A percentile compares a stretch with the other conserved stretches of the same genome.
Evolutionary conservation across 2,888 invertebrate species (phyloP).

Genomic region (Plagodis pulveraria): DNA sequence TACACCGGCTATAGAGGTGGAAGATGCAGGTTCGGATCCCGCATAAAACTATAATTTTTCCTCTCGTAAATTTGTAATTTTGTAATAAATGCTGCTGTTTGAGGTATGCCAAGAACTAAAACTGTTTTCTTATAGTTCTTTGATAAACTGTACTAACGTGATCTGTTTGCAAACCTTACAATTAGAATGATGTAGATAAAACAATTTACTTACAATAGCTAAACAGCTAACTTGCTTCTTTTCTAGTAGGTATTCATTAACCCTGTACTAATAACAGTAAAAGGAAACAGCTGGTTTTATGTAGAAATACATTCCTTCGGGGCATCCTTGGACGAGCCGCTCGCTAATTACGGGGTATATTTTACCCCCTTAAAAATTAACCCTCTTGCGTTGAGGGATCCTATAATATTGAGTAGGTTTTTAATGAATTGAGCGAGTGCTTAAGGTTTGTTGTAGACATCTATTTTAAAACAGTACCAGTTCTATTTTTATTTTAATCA

Average conservation of each 20-base stretch:
- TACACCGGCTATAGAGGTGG: no score
- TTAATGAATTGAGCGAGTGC: background rate
- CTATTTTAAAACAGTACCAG: no score
- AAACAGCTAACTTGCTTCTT: slow-evolving; percentile 24
- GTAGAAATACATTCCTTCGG: slow-evolving; percentile 50
- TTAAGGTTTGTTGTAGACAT: no score
- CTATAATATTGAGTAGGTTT: slow-evolving; percentile 21
- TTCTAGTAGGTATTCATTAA: slow-evolving; percentile 36
- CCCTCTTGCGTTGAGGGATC: slow-evolving; percentile 25
- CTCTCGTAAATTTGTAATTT: no score
- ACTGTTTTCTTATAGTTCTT: no score
- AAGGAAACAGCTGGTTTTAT: slow-evolving; percentile 51
- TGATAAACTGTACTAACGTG: no score
- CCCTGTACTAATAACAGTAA: slow-evolving; percentile 53
- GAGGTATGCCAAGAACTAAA: no score
- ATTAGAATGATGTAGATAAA: slow-evolving; percentile 3
- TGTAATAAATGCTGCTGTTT: no score
- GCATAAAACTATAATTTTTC: no score
- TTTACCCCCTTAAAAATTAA: slow-evolving; percentile 44
- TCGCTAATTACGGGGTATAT: slow-evolving; percentile 51
- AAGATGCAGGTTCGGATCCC: no score
- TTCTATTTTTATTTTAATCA: no score
- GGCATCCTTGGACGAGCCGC: slow-evolving; percentile 41
- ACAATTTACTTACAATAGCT: slow-evolving; percentile 8
- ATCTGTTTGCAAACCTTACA: no score